Percentiles rank a stretch among this genome's conserved stretches.
phyloP scores from a whole-genome alignment of 2,888 invertebrate species.

The Metopia argyrocephala region DNA sequence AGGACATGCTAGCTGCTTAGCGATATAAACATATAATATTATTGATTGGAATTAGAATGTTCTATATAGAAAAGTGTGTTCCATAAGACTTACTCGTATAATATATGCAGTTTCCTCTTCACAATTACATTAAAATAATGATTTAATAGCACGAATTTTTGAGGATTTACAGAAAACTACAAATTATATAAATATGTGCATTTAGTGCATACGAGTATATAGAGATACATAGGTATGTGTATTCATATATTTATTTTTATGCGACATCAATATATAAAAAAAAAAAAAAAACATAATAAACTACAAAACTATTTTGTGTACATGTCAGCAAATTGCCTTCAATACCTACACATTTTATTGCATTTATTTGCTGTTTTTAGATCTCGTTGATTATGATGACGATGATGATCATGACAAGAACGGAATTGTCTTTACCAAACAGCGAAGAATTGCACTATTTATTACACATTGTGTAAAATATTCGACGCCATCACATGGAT shows the following conservation, averaged over 20 bases:
- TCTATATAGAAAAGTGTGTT: background rate
- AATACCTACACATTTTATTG: slow-evolving; percentile 64
- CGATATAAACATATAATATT: background rate
- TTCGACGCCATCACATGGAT: slow-evolving; percentile 63
- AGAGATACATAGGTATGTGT: too few species aligned
- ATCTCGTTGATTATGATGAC: slow-evolving; percentile 47
- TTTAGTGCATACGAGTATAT: background rate
- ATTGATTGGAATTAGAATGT: background rate
- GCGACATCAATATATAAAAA: slow-evolving; percentile 31
- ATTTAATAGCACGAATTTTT: slow-evolving; percentile 41
- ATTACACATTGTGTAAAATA: slow-evolving; percentile 64
- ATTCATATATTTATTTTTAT: background rate
- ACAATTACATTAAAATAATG: background rate
- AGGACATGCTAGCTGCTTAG: background rate
- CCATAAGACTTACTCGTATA: background rate
- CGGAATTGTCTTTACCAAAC: slow-evolving; percentile 39
- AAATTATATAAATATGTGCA: slow-evolving; percentile 29
- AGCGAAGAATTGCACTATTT: slow-evolving; percentile 61
- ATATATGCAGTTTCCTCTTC: background rate
- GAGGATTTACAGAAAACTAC: slow-evolving; percentile 51
- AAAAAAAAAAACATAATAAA: slow-evolving; percentile 25
- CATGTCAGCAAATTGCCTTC: slow-evolving; percentile 65
- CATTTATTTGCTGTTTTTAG: slow-evolving; percentile 49
- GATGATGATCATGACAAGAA: slow-evolving; percentile 25
- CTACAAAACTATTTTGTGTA: slow-evolving; percentile 58